Evolutionary conservation across 2,797 vertebrate genomes (phyloP), one percentile per base, ranked within the genome.

Genomic region (Crypturellus tataupa): DNA sequence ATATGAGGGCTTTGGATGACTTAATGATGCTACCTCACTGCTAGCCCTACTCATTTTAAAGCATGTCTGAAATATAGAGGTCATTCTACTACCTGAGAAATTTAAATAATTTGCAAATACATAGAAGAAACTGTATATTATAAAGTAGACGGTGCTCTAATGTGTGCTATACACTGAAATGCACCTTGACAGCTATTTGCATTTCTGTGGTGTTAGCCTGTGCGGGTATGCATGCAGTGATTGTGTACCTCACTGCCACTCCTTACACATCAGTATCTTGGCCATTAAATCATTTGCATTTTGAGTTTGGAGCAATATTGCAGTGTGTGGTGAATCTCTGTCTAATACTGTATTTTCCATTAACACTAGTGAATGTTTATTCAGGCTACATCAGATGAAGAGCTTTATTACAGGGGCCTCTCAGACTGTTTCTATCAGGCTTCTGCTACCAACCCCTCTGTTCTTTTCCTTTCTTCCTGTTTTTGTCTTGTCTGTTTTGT

Each of bases 151-250:
- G 35, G 63, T 73, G 75, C 84, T 84, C 39, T 94, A 69, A 87
- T 25, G 64, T 76, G 95, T 96, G 94, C 94, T 97, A 71, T 97
- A 24, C 4, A 13, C 12, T 12, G 47, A 95, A 97, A 96, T 96
- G 92, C 89, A 39, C 88, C 44, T 51, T 96, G 96, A 69, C 89
- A 96, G 82, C 89, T 96, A 55, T 93, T 76, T 83, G 91, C 91
- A 24, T 95, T 80, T 78, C 85, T 96, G 96, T 96, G 97, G 91
- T 96, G 97, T 95, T 96, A 95, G 89, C 96, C 95, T 95, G 95
- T 94, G 96, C 89, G 94, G 94, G 89, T 85, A 1, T 95, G 95
- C 96, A 94, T 96, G 95, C 87, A 90, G 88, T 37, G 93, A 80
- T 95, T 79, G 92, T 95, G 91, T 96, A 93, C 95, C 89, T 88